Evolutionary conservation across 1,140 invertebrate species (phyloP).

Genomic region (Platorchestia sp.): DNA sequence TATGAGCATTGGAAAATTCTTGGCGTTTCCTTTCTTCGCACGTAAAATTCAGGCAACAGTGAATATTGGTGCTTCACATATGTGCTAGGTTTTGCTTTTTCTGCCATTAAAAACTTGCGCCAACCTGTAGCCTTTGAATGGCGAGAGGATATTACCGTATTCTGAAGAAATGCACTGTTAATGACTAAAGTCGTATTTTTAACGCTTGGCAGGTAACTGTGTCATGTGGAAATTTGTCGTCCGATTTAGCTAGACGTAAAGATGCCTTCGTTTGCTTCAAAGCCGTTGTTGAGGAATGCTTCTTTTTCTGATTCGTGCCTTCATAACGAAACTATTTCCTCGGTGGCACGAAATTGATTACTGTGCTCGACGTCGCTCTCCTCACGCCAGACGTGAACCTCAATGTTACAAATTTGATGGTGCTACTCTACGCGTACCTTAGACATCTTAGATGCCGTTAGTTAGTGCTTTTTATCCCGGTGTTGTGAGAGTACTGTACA

Average conservation of each 20-base stretch:
- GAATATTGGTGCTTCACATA: background rate
- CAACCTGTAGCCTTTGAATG: background rate
- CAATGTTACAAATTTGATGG: conserved; percentile 2
- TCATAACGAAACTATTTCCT: background rate
- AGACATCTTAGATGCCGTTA: background rate
- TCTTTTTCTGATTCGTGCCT: background rate
- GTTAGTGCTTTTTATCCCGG: conserved; percentile 1
- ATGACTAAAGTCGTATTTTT: background rate
- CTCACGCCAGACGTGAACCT: background rate
- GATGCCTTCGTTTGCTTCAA: background rate
- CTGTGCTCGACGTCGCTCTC: background rate
- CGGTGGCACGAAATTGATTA: background rate
- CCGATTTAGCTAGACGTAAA: background rate
- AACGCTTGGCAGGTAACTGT: background rate
- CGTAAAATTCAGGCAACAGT: background rate
- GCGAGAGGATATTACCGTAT: background rate
- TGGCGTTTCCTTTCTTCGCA: background rate
- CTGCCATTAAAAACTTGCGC: background rate
- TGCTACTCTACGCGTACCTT: conserved; percentile 12
- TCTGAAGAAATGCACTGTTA: background rate
- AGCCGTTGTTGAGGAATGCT: background rate
- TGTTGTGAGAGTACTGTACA: background rate
- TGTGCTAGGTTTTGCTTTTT: background rate
- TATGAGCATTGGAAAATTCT: background rate
- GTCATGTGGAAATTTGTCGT: background rate